A percentile compares a stretch with the other conserved stretches of the same genome.
Evolutionary conservation across 2,888 invertebrate genomes (phyloP).

Genomic region (Scaptomyza flava): DNA sequence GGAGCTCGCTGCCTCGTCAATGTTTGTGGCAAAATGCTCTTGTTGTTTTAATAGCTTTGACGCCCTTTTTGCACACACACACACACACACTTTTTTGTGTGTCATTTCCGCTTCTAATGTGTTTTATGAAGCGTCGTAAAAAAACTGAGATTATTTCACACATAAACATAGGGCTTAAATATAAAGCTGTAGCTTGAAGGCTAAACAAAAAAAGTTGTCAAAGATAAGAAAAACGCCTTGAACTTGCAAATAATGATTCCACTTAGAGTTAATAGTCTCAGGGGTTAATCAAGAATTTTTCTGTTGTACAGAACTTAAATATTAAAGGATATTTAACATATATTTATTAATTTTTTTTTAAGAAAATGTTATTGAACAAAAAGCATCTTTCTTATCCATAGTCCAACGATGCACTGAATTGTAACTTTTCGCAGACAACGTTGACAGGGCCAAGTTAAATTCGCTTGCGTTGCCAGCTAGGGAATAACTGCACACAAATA

Average conservation of each 20-base stretch:
- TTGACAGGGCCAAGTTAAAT: constrained; percentile 57
- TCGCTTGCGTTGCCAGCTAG: constrained; percentile 47
- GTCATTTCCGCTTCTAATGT: constrained; percentile 64
- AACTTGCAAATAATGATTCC: not conserved
- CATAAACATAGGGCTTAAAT: constrained; percentile 1
- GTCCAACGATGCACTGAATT: constrained; percentile 28
- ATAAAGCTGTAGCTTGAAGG: not conserved
- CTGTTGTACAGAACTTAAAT: too few relatives aligned
- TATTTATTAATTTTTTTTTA: not conserved
- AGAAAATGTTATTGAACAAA: too few relatives aligned
- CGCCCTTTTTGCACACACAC: constrained; percentile 55
- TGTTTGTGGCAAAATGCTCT: constrained; percentile 26
- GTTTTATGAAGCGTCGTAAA: constrained; percentile 33
- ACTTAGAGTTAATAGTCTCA: not conserved
- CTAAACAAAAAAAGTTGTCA: too few relatives aligned
- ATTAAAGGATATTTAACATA: too few relatives aligned
- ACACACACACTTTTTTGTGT: constrained; percentile 25
- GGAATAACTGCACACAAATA: constrained; percentile 38
- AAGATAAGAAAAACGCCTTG: not conserved
- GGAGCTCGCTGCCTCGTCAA: constrained; percentile 33
- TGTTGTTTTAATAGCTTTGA: constrained; percentile 78
- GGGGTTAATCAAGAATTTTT: too few relatives aligned
- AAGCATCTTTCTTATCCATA: not conserved
- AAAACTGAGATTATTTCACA: not conserved
- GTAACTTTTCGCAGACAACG: constrained; percentile 51